Evolutionary conservation across 2,888 invertebrate species (phyloP).

Genomic region (Pocota personata): DNA sequence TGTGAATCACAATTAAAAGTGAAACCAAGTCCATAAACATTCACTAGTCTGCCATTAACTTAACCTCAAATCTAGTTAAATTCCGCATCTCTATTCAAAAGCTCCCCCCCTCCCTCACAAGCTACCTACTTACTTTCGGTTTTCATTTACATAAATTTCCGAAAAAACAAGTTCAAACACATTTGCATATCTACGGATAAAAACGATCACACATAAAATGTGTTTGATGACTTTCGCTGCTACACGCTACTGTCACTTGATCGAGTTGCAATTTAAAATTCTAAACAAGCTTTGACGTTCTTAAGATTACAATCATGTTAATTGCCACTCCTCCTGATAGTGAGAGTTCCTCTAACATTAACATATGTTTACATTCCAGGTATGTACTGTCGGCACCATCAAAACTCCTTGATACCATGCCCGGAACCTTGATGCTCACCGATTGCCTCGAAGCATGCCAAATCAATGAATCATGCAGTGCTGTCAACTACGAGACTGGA

Average conservation of each 20-base stretch:
- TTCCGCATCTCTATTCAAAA: too few species aligned
- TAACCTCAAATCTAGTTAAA: too few species aligned
- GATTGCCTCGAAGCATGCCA: constrained; percentile 97
- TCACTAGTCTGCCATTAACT: not conserved
- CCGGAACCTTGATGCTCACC: constrained; percentile 95
- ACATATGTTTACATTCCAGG: constrained; percentile 75
- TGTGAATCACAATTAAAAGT: constrained; percentile 27
- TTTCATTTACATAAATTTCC: constrained; percentile 33
- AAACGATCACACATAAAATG: not conserved
- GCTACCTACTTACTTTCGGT: constrained; percentile 34
- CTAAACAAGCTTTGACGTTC: not conserved
- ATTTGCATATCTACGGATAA: constrained; percentile 34
- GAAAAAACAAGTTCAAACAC: constrained; percentile 36
- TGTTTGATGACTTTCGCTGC: constrained; percentile 53
- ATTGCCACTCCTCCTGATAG: not conserved
- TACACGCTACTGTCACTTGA: not conserved
- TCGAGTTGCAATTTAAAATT: constrained; percentile 19
- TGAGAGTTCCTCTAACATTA: constrained; percentile 19
- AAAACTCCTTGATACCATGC: constrained; percentile 94
- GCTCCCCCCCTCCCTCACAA: too few species aligned
- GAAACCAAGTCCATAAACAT: constrained; percentile 20
- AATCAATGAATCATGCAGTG: constrained; percentile 94
- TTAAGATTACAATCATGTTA: not conserved
- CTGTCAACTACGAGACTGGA: constrained; percentile 97
- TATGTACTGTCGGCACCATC: constrained; percentile 96